Conservation (phyloP, 2,888 invertebrate genomes). For the Toxonevra muliebris region DNA sequence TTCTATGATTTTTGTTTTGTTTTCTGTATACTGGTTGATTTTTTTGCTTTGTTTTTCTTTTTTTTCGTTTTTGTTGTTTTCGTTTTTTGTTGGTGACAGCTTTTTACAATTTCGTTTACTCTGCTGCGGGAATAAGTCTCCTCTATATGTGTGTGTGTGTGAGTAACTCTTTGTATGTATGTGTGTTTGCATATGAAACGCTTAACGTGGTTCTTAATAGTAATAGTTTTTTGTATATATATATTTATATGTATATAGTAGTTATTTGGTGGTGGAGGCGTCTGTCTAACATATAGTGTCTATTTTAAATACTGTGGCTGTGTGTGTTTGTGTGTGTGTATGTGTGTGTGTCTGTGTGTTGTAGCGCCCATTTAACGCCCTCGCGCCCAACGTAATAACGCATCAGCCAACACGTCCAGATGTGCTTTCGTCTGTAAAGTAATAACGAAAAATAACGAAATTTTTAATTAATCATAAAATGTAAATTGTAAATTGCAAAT, state of each 20-base stretch:
- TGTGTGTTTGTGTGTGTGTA: constrained; percentile 18
- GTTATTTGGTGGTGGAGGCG: constrained; percentile 16
- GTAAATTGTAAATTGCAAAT: not conserved
- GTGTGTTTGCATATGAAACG: not conserved
- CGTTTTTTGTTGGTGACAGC: not conserved
- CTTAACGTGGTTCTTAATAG: too few relatives aligned
- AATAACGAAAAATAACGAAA: constrained; percentile 39
- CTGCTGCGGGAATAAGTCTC: too few relatives aligned
- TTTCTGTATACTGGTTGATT: not conserved
- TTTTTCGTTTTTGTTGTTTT: too few relatives aligned
- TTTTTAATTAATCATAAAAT: not conserved
- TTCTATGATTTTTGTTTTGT: constrained; percentile 24
- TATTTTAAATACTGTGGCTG: not conserved
- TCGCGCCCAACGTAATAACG: constrained; percentile 91
- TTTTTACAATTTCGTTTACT: constrained; percentile 14
- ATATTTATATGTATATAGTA: constrained; percentile 1
- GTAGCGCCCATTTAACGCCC: constrained; percentile 92
- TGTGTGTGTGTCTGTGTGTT: constrained; percentile 29
- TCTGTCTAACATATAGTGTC: constrained; percentile 10
- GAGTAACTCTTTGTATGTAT: constrained; percentile 4
- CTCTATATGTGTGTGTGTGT: constrained; percentile 22
- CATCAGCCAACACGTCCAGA: constrained; percentile 93
- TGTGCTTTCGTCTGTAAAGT: constrained; percentile 91
- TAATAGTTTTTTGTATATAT: not conserved
- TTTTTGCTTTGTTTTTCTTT: too few relatives aligned